Evolutionary conservation across 2,113 vertebrate genomes (phyloP).

Genomic region (Phrynocephalus versicolor): DNA sequence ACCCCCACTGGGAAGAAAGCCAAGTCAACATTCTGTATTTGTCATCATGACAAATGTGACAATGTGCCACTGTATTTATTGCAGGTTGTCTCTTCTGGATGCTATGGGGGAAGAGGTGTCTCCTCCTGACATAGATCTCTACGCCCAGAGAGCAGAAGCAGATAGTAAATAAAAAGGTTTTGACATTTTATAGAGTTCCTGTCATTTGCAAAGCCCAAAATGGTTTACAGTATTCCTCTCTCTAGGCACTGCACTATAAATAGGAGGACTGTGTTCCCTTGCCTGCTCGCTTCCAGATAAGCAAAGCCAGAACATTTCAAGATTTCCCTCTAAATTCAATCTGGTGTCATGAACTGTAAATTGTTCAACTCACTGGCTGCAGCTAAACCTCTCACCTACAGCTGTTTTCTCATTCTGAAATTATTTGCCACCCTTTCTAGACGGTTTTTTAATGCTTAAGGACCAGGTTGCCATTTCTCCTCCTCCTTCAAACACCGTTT

Average conservation of each 20-base stretch:
- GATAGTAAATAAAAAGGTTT: slow-evolving; percentile 39
- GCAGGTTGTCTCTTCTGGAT: slow-evolving; percentile 52
- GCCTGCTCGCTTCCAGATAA: slow-evolving; percentile 20
- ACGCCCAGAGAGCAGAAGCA: slow-evolving; percentile 32
- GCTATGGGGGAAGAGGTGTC: not conserved
- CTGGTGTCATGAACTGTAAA: not conserved
- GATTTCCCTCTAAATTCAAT: not conserved
- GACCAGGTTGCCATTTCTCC: not conserved
- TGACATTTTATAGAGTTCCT: slow-evolving; percentile 27
- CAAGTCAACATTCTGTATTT: slow-evolving; percentile 58
- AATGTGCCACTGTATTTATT: slow-evolving; percentile 71
- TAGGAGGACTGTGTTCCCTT: not conserved
- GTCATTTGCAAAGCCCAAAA: not conserved
- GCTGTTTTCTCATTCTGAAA: not conserved
- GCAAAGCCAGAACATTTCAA: not conserved
- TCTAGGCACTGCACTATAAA: slow-evolving; percentile 18
- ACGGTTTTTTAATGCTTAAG: not conserved
- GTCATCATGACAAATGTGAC: slow-evolving; percentile 66
- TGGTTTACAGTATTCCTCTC: slow-evolving; percentile 7
- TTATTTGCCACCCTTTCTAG: not conserved
- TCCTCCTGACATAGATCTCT: slow-evolving; percentile 26
- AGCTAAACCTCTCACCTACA: not conserved
- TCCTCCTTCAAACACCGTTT: not conserved
- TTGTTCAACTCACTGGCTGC: not conserved
- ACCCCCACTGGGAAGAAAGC: slow-evolving; percentile 63